A percentile compares a stretch with the other conserved stretches of the same genome.
Conservation (phyloP, 1,140 invertebrate genomes). For the Steinernema feltiae region DNA sequence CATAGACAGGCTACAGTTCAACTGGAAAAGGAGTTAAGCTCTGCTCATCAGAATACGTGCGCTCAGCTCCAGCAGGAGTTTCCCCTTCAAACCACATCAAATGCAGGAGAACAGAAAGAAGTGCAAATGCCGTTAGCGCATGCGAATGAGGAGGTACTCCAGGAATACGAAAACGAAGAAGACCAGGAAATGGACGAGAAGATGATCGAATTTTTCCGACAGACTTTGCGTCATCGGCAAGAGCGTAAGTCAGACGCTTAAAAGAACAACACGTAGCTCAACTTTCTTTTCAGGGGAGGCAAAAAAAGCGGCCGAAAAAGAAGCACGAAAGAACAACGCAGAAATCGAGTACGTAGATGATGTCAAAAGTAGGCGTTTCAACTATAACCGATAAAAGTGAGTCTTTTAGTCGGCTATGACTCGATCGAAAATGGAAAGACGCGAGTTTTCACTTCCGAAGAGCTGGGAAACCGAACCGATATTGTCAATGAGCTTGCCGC, state of each 20-base stretch:
- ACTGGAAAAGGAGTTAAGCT: neutral
- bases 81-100: too few species aligned
- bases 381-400: slow-evolving; percentile 8
- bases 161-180: neutral
- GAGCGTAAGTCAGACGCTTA: neutral
- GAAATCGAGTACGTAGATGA: neutral
- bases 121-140: neutral
- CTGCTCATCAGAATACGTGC: neutral
- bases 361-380: too few species aligned
- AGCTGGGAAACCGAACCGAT: neutral
- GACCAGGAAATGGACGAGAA: neutral
- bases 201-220: neutral
- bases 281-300: too few species aligned
- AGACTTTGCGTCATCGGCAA: neutral
- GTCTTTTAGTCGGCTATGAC: neutral
- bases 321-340: neutral
- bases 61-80: neutral
- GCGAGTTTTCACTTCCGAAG: neutral
- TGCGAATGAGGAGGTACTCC: neutral
- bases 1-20: neutral
- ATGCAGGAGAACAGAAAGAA: neutral
- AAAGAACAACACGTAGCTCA: too few species aligned
- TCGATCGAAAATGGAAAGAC: too few species aligned
- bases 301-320: neutral
- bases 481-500: neutral